Percentiles rank a stretch among this genome's conserved stretches.
phyloP scores from a whole-genome alignment of 2,113 vertebrate species.

The Ageneiosus marmoratus region DNA sequence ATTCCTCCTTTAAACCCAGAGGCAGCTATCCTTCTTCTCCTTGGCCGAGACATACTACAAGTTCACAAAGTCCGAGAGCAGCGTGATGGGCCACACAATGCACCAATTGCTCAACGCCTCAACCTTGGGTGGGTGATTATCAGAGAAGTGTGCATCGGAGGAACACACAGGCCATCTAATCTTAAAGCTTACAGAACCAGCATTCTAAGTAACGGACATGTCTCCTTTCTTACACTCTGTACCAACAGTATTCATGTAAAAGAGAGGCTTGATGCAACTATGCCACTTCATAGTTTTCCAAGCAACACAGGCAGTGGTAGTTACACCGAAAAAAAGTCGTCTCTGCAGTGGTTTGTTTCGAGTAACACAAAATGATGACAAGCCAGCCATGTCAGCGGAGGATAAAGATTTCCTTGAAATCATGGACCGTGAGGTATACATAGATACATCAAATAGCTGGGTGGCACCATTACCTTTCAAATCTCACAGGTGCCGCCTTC shows the following conservation, averaged over 20 bases:
- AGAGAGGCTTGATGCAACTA: neutral
- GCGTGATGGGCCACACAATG: neutral
- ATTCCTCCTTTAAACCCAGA: neutral
- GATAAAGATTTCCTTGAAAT: no score
- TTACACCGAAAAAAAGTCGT: no score
- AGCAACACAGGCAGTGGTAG: no score
- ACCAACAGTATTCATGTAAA: neutral
- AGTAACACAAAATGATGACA: no score
- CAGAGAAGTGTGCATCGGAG: constrained; percentile 1
- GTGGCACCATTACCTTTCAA: no score
- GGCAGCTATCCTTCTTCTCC: constrained; percentile 22
- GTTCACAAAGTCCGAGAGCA: constrained; percentile 36
- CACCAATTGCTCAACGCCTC: neutral
- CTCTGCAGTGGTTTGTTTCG: no score
- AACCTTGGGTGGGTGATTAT: constrained; percentile 5
- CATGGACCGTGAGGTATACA: no score
- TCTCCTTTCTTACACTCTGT: neutral
- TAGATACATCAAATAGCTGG: no score
- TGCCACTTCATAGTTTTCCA: no score
- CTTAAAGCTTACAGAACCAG: neutral
- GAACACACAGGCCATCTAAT: neutral
- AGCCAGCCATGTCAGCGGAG: no score
- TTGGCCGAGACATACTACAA: constrained; percentile 19
- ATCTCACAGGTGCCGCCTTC: no score
- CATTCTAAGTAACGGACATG: neutral